phyloP scores from a whole-genome alignment of 2,797 vertebrate species.

The Remorina albescens region DNA sequence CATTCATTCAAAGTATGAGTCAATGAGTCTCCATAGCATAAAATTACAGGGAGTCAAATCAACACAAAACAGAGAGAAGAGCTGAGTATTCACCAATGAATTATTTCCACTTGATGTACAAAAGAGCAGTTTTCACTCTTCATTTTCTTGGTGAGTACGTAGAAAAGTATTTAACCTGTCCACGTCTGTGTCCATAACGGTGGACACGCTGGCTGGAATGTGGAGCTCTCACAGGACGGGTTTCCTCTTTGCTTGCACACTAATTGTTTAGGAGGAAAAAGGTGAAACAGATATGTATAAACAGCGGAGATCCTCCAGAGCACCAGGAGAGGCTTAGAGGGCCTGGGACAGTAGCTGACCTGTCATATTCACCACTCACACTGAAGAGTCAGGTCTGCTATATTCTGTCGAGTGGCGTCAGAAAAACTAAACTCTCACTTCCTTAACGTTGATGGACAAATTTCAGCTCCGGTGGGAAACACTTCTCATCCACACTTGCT shows the following conservation, averaged over 20 bases:
- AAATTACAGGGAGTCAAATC: slow-evolving; percentile 90
- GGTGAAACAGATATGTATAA: slow-evolving; percentile 82
- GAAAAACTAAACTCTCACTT: slow-evolving; percentile 76
- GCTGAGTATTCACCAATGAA: slow-evolving; percentile 81
- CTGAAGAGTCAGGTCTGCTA: slow-evolving; percentile 52
- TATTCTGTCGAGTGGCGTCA: slow-evolving; percentile 71
- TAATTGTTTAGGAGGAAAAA: slow-evolving; percentile 80
- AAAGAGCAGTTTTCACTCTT: neutral
- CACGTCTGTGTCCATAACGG: slow-evolving; percentile 22
- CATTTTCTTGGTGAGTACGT: neutral
- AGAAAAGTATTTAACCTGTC: neutral
- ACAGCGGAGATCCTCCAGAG: slow-evolving; percentile 68
- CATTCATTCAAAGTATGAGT: slow-evolving; percentile 93
- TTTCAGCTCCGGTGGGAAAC: slow-evolving; percentile 64
- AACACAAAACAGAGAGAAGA: slow-evolving; percentile 80
- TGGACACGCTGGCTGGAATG: slow-evolving; percentile 46
- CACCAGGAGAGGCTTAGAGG: slow-evolving; percentile 46
- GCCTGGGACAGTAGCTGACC: slow-evolving; percentile 75
- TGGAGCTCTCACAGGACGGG: slow-evolving; percentile 64
- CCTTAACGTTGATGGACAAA: slow-evolving; percentile 71
- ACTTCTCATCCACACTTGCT: slow-evolving; percentile 38
- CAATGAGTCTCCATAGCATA: slow-evolving; percentile 89
- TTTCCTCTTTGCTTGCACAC: slow-evolving; percentile 67
- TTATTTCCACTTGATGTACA: too few relatives aligned
- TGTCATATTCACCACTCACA: slow-evolving; percentile 58